A percentile compares a stretch with the other conserved stretches of the same genome.
Evolutionary conservation across 2,797 vertebrate genomes (phyloP).

Genomic region (Mastacembelus armatus): DNA sequence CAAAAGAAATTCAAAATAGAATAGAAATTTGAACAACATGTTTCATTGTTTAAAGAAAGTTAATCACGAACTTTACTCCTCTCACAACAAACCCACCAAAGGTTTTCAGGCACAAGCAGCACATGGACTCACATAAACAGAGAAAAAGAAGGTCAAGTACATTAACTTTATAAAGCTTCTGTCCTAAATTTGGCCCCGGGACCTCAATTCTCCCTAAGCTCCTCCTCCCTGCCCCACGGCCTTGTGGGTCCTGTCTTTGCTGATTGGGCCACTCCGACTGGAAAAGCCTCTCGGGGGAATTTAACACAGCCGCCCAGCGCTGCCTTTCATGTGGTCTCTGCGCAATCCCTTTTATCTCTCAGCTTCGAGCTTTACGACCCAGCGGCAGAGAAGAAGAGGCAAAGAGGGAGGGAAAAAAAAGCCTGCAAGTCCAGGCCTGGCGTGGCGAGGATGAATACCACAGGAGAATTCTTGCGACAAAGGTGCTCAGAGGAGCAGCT

Average conservation of each 20-base stretch:
- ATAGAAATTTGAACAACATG: no score
- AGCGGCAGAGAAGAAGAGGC: slow-evolving; percentile 65
- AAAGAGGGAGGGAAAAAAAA: slow-evolving; percentile 18
- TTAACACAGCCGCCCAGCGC: slow-evolving; percentile 76
- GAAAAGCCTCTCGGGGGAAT: slow-evolving; percentile 83
- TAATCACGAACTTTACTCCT: slow-evolving; percentile 7
- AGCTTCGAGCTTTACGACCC: slow-evolving; percentile 76
- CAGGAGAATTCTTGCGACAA: slow-evolving; percentile 79
- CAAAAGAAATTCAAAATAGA: neutral
- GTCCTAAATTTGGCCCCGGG: slow-evolving; percentile 58
- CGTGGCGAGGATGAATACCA: slow-evolving; percentile 71
- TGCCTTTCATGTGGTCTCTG: slow-evolving; percentile 83
- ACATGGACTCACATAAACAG: slow-evolving; percentile 20
- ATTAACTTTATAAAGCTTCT: slow-evolving; percentile 55
- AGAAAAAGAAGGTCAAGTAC: slow-evolving; percentile 50
- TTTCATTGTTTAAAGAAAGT: neutral
- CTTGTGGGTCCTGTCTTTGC: slow-evolving; percentile 73
- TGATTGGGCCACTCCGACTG: slow-evolving; percentile 75
- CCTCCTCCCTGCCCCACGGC: slow-evolving; percentile 76
- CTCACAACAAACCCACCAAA: slow-evolving; percentile 2
- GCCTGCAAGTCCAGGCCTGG: slow-evolving; percentile 81
- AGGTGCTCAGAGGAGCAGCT: slow-evolving; percentile 61
- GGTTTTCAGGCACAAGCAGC: neutral
- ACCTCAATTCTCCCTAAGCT: slow-evolving; percentile 62
- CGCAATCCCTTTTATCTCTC: slow-evolving; percentile 82